Evolutionary conservation across 1,140 invertebrate species (phyloP).

Genomic region (Delia radicum): DNA sequence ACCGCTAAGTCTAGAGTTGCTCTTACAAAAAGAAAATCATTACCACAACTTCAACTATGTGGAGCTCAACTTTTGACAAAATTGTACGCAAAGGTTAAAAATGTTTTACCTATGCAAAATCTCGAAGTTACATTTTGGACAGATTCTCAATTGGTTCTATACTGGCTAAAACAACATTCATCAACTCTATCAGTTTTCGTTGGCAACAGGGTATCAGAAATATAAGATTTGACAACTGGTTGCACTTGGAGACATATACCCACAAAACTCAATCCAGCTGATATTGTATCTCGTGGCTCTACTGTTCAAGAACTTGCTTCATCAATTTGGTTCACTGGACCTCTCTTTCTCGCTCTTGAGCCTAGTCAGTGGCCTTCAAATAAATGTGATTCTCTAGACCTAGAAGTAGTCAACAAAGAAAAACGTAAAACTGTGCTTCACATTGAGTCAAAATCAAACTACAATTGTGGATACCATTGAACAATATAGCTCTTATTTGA

Average conservation of each 20-base stretch:
- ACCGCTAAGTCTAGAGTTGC: constrained; percentile 19
- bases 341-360: background rate
- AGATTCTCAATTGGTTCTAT: constrained; percentile 10
- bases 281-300: background rate
- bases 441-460: background rate
- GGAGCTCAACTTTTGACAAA: constrained; percentile 2
- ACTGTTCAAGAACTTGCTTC: background rate
- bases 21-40: too few relatives aligned
- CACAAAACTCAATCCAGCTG: background rate
- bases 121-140: background rate
- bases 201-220: background rate
- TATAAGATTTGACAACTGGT: constrained; percentile 18
- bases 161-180: constrained; percentile 18
- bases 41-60: too few relatives aligned
- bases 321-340: constrained; percentile 18
- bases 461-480: background rate
- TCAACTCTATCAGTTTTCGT: constrained; percentile 33
- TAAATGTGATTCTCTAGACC: background rate
- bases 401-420: background rate
- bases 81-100: background rate
- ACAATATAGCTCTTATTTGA: background rate
- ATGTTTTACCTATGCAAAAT: background rate
- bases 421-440: background rate
- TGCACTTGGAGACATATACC: constrained; percentile 37
- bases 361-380: background rate